A percentile compares a stretch with the other conserved stretches of the same genome.
These are phyloP conservation scores for Stenotaenia linearis DNA, from an alignment of 2,888 invertebrate species.

Conservation along the genomic window DNA sequence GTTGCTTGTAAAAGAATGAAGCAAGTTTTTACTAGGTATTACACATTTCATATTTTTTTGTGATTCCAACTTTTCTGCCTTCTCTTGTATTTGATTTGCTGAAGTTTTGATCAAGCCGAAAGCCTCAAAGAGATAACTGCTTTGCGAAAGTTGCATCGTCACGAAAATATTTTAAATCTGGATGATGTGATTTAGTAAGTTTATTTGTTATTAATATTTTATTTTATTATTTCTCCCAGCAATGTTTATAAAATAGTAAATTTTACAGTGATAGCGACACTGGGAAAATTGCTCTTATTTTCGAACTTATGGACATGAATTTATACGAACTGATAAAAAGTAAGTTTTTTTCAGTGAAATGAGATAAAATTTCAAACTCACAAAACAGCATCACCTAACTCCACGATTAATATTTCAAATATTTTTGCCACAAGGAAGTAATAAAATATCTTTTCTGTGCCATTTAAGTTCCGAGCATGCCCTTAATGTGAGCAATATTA, in stretches of 20 bases:
- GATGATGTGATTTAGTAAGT: conserved; percentile 60
- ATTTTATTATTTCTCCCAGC: too few relatives aligned
- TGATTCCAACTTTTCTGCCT: conserved; percentile 8
- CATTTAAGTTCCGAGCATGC: too few relatives aligned
- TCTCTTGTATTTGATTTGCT: too few relatives aligned
- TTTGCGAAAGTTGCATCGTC: conserved; percentile 56
- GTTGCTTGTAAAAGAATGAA: conserved; percentile 62
- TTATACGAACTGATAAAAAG: conserved; percentile 59
- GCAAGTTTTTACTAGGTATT: conserved; percentile 55
- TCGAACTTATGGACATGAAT: conserved; percentile 66
- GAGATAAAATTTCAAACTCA: not conserved
- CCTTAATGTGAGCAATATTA: not conserved
- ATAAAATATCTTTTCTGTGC: too few relatives aligned
- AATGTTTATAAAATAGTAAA: not conserved
- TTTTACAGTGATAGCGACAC: conserved; percentile 54
- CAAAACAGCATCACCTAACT: not conserved
- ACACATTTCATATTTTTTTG: conserved; percentile 31
- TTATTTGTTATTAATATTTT: too few relatives aligned
- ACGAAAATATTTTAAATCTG: conserved; percentile 59
- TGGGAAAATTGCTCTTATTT: conserved; percentile 58
- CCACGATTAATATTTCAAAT: not conserved
- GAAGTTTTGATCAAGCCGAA: conserved; percentile 48
- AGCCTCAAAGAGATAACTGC: conserved; percentile 58
- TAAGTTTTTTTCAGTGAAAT: conserved; percentile 48
- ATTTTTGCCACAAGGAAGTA: not conserved